Conservation (phyloP, 2,113 vertebrate genomes). For the Salvelinus namaycush region DNA sequence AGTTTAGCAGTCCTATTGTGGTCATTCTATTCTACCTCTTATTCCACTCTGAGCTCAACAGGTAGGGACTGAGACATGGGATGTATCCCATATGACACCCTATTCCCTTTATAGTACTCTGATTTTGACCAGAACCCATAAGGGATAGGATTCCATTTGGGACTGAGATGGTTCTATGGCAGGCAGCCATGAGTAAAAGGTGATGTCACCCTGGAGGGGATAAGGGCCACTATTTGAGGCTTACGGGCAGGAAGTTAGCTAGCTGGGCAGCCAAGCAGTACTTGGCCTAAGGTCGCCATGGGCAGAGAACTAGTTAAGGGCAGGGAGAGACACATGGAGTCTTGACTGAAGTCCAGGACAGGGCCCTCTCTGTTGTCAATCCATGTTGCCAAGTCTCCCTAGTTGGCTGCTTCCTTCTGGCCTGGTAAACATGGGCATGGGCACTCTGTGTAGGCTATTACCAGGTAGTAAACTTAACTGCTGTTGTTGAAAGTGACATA, state of each 20-base stretch:
- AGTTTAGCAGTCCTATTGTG: conserved; percentile 16
- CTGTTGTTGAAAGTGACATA: neutral
- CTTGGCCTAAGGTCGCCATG: conserved; percentile 49
- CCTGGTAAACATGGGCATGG: neutral
- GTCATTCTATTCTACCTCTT: conserved; percentile 42
- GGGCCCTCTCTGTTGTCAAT: neutral
- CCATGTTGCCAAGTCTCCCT: neutral
- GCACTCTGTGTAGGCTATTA: neutral
- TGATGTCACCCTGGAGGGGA: conserved; percentile 48
- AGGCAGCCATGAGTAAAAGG: too few relatives aligned
- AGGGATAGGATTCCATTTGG: neutral
- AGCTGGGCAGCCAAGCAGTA: conserved; percentile 9
- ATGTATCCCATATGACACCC: too few relatives aligned
- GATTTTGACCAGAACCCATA: too few relatives aligned
- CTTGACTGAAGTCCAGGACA: neutral
- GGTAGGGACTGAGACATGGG: conserved; percentile 22
- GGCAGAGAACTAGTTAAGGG: conserved; percentile 21
- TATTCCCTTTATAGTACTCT: too few relatives aligned
- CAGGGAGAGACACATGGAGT: conserved; percentile 25
- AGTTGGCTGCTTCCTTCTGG: neutral
- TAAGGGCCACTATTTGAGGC: conserved; percentile 35
- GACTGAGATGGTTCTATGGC: neutral
- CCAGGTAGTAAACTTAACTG: neutral
- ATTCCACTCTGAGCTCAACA: conserved; percentile 30
- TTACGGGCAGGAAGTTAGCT: conserved; percentile 44